Conservation (phyloP, 2,113 vertebrate genomes). For the Dasyprocta punctata region DNA sequence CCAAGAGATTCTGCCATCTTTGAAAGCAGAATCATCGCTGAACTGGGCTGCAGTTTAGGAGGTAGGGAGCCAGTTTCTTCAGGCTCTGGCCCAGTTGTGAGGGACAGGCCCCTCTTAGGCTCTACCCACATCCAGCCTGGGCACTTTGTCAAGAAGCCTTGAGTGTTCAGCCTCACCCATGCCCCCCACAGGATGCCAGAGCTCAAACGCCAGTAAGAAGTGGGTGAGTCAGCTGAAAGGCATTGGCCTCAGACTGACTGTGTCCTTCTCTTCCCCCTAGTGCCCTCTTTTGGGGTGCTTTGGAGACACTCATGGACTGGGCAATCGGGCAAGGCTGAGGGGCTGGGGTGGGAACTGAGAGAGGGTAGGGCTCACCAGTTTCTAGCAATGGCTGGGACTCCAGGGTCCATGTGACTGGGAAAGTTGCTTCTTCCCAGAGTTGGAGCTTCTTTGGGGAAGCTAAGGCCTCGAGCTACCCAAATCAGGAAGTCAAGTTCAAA, state of each 20-base stretch:
- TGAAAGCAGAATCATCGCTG: not conserved
- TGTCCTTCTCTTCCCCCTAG: not conserved
- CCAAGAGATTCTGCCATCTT: not conserved
- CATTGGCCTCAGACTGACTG: not conserved
- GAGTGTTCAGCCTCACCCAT: not conserved
- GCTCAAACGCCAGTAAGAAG: not conserved
- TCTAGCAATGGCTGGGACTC: not conserved
- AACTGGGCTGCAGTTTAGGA: not conserved
- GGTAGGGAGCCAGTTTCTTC: not conserved
- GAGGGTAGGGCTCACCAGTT: not conserved
- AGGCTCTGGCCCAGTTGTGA: not conserved
- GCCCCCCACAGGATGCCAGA: not conserved
- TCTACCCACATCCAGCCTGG: not conserved
- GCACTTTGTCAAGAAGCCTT: not conserved
- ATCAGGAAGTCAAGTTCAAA: not conserved
- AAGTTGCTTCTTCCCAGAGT: not conserved
- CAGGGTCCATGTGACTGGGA: not conserved
- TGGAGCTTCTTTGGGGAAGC: not conserved
- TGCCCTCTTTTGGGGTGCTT: not conserved
- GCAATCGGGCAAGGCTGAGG: not conserved
- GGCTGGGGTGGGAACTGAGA: not conserved
- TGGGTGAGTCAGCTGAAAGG: constrained; percentile 36
- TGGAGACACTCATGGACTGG: not conserved
- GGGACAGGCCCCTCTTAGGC: not conserved
- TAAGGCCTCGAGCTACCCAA: not conserved